Percentiles rank a stretch among this genome's conserved stretches.
These are phyloP conservation scores for Andricus curvator DNA, from an alignment of 2,888 invertebrate species.

Conservation along the genomic window DNA sequence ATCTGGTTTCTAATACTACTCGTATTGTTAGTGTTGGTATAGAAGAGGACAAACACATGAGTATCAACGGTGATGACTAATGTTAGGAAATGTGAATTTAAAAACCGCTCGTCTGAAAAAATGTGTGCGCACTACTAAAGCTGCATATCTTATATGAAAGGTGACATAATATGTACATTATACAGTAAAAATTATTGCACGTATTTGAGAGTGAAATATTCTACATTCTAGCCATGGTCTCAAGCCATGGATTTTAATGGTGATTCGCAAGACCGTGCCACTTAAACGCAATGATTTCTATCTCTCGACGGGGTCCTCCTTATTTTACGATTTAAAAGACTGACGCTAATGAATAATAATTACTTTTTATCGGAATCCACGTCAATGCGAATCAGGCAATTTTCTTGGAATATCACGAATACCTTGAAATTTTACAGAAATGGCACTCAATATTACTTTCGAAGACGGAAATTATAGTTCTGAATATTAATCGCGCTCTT, in stretches of 20 bases:
- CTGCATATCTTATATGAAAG: constrained; percentile 64
- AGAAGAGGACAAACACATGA: constrained; percentile 29
- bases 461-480: too few relatives aligned
- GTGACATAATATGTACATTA: constrained; percentile 48
- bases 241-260: constrained; percentile 77
- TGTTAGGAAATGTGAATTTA: constrained; percentile 32
- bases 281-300: constrained; percentile 57
- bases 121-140: constrained; percentile 74
- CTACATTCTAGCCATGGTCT: constrained; percentile 74
- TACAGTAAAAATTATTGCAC: constrained; percentile 58
- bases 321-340: neutral
- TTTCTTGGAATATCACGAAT: too few relatives aligned
- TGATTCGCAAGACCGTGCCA: constrained; percentile 69
- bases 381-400: too few relatives aligned
- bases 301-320: constrained; percentile 62
- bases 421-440: too few relatives aligned
- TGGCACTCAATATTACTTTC: too few relatives aligned
- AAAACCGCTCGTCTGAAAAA: constrained; percentile 16
- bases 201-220: constrained; percentile 64
- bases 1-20: constrained; percentile 16
- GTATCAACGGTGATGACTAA: constrained; percentile 33
- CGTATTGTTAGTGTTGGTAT: constrained; percentile 34
- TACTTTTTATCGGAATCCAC: neutral
- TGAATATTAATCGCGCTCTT: too few relatives aligned
- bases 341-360: neutral